Conservation (phyloP, 2,797 vertebrate species). For the Gymnoscopelus microlampas region DNA sequence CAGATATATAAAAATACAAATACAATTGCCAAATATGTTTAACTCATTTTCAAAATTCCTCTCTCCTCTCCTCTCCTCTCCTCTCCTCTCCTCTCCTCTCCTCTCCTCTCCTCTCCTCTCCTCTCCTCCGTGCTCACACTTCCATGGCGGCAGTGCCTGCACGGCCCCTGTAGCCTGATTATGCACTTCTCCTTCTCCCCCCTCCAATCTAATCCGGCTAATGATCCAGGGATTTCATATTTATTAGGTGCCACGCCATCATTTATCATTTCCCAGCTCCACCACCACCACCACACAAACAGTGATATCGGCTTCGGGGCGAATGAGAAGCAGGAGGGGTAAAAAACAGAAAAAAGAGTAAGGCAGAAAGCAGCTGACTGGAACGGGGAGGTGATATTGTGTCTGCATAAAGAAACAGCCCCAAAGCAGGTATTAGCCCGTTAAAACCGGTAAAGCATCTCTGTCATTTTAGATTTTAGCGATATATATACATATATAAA, state of each 20-base stretch:
- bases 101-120: conserved; percentile 24
- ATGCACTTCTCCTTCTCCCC: conserved; percentile 70
- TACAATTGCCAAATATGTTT: no score
- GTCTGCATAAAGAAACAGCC: conserved; percentile 21
- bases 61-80: conserved; percentile 4
- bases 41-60: no score
- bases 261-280: conserved; percentile 65
- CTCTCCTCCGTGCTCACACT: conserved; percentile 25
- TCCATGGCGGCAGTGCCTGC: no score
- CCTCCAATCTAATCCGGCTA: conserved; percentile 71
- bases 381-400: conserved; percentile 43
- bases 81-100: conserved; percentile 12
- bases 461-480: no score
- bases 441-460: no score
- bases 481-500: no score
- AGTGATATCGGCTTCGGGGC: conserved; percentile 56
- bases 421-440: conserved; percentile 34
- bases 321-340: conserved; percentile 52
- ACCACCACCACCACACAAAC: conserved; percentile 50
- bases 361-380: conserved; percentile 48
- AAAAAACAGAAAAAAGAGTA: not conserved
- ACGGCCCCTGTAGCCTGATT: conserved; percentile 60
- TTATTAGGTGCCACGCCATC: conserved; percentile 55
- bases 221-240: conserved; percentile 75
- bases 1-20: no score